These are phyloP conservation scores for Cactoblastis cactorum DNA, from an alignment of 2,888 invertebrate species.

Conservation along the genomic window DNA sequence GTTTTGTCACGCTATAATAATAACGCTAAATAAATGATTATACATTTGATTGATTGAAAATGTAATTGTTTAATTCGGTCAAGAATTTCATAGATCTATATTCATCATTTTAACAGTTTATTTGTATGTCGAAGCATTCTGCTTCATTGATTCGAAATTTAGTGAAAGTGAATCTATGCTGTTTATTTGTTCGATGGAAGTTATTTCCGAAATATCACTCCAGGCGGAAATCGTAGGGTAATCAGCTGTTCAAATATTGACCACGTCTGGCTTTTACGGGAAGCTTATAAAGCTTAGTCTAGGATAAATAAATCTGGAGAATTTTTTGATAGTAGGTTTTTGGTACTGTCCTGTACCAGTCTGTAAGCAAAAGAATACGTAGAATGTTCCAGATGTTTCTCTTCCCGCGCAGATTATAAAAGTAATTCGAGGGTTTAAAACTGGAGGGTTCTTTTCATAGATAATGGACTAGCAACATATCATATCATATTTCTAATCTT, in stretches of 20 bases:
- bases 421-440: too few species aligned
- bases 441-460: too few species aligned
- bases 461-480: too few species aligned
- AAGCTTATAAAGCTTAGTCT: neutral
- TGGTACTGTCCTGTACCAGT: too few species aligned
- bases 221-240: conserved; percentile 28
- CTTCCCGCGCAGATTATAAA: too few species aligned
- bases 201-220: conserved; percentile 35
- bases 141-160: conserved; percentile 31
- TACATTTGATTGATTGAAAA: too few species aligned
- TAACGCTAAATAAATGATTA: too few species aligned
- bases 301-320: neutral
- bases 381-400: too few species aligned
- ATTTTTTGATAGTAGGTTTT: neutral
- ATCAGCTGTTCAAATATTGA: conserved; percentile 31
- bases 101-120: conserved; percentile 17
- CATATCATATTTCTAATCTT: too few species aligned
- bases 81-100: neutral
- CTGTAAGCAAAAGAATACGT: too few species aligned
- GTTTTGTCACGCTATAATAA: too few species aligned
- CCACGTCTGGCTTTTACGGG: conserved; percentile 14
- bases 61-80: too few species aligned
- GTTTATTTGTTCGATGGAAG: conserved; percentile 36
- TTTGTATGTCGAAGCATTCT: conserved; percentile 22
- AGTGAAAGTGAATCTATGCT: conserved; percentile 37